Conservation (phyloP, 1,140 invertebrate genomes). For the Halyomorpha halys region DNA sequence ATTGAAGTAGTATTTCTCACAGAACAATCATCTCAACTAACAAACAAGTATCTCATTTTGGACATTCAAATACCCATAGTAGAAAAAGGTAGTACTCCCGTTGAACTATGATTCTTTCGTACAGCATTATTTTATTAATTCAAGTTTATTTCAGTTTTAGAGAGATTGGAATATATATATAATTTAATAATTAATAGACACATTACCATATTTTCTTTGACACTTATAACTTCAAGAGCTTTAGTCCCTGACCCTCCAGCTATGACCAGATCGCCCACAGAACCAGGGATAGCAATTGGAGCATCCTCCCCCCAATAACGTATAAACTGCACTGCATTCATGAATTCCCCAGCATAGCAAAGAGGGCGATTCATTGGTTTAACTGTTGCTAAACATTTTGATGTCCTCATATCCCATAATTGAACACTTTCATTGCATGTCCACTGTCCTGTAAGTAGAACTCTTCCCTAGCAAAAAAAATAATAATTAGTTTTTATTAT, state of each 20-base stretch:
- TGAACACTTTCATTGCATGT: constrained; percentile 14
- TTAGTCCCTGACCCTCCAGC: constrained; percentile 1
- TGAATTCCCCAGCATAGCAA: constrained; percentile 1
- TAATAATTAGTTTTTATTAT: no score
- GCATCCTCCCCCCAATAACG: background rate
- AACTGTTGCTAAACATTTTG: constrained; percentile 10
- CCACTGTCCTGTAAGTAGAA: constrained; percentile 23
- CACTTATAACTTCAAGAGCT: background rate
- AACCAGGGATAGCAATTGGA: background rate
- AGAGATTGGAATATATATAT: no score
- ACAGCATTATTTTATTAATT: no score
- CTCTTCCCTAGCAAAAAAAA: constrained; percentile 14
- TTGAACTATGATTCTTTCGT: no score
- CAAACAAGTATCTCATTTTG: no score
- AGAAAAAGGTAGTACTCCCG: no score
- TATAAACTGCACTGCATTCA: constrained; percentile 11
- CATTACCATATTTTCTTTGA: constrained; percentile 16
- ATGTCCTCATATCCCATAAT: constrained; percentile 19
- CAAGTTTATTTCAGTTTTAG: no score
- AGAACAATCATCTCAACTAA: no score
- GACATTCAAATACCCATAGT: no score
- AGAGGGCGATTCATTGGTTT: background rate
- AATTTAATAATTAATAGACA: no score
- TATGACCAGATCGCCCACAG: background rate
- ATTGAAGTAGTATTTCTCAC: no score